Conservation (phyloP, 2,113 vertebrate species). For the Pteropus alecto region DNA sequence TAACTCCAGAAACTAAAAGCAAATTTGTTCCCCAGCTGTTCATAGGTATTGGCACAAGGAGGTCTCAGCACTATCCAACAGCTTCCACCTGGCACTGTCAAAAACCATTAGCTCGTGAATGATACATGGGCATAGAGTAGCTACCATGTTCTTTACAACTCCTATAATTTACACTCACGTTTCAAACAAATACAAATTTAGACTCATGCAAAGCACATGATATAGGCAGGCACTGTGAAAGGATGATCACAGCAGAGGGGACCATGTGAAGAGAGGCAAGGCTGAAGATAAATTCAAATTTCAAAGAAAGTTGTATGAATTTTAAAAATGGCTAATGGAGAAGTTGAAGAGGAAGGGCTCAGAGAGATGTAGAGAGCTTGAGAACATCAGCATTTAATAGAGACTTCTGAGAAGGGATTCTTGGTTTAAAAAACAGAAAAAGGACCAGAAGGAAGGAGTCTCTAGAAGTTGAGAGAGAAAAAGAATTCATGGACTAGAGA, state of each 20-base stretch:
- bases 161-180: neutral
- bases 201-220: neutral
- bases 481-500: neutral
- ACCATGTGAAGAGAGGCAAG: neutral
- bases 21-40: constrained; percentile 64
- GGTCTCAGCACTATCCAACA: neutral
- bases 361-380: too few relatives aligned
- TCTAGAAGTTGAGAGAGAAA: neutral
- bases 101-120: constrained; percentile 17
- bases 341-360: neutral
- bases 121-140: neutral
- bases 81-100: constrained; percentile 57
- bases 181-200: neutral
- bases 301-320: neutral
- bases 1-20: constrained; percentile 31
- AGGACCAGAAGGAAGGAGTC: neutral
- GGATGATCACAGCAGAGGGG: neutral
- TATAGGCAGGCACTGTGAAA: neutral
- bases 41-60: neutral
- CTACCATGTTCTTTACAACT: neutral
- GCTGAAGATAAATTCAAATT: neutral
- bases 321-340: neutral
- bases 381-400: neutral
- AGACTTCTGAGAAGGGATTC: neutral
- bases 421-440: neutral